Evolutionary conservation across 2,797 vertebrate genomes (phyloP).

Genomic region (Peromyscus attwateri): DNA sequence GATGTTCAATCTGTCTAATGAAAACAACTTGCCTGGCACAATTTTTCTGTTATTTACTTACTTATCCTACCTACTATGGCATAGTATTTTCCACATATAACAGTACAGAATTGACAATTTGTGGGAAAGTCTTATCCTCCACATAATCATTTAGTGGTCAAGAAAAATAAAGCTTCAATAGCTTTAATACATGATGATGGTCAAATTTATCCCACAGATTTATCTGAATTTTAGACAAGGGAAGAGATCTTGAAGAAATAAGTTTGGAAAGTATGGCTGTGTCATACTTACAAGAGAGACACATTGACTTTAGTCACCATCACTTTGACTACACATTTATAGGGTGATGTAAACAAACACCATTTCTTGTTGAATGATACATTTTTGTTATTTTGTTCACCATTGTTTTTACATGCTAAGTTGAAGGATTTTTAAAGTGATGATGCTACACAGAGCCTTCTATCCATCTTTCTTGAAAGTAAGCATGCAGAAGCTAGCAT

Average conservation of each 20-base stretch:
- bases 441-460: not conserved
- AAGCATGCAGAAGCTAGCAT: not conserved
- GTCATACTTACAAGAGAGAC: not conserved
- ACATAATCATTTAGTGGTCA: not conserved
- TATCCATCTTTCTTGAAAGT: not conserved
- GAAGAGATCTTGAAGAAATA: not conserved
- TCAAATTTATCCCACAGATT: not conserved
- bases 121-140: not conserved
- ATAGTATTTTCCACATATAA: not conserved
- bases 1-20: not conserved
- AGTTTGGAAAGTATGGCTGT: not conserved
- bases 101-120: not conserved
- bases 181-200: not conserved
- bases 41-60: not conserved
- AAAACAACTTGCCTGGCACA: not conserved
- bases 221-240: not conserved
- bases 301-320: not conserved
- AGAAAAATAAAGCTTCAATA: not conserved
- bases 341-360: not conserved
- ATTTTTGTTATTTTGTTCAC: not conserved
- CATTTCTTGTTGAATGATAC: not conserved
- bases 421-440: not conserved
- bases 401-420: not conserved
- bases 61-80: not conserved
- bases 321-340: not conserved